Base-by-base conservation (phyloP, 2,888 invertebrate genomes). In the Parapristionchus giblindavisi region DNA sequence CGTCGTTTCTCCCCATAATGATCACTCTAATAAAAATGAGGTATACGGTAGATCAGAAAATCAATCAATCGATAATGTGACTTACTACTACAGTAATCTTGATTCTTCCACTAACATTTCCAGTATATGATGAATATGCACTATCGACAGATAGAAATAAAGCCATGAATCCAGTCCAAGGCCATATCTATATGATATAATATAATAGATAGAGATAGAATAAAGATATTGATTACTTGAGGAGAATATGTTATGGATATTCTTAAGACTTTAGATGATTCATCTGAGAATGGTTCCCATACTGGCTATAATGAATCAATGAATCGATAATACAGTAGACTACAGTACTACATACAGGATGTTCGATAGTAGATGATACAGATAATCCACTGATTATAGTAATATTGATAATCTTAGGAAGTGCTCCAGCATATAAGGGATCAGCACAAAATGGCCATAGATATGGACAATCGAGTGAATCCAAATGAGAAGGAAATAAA, bases 401-500 rank as follows among this genome's bases (percentile, higher is more conserved):
- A 76, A 90, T 93, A 90, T 97, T 98, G 3, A 94, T 93, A 80
- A 97, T 93, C 32, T 93, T 92, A 0, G 96, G 94, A 90, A 94
- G 92, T 52, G 92, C 93, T 77, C 93, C 93, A 88, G 93, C 92
- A 90, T 95, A 97, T 58, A 97, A 89, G 0, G 96, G 95, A 89
- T 97, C 97, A 0, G 95, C 94, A 89, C 96, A 97, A 86, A 96
- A 97, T 0, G 97, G 97, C 96, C 96, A 98, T 95, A 96, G 96
- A 89, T 96, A 98, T 81, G 94, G 95, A 85, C 94, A 94, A 88
- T 96, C 96, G 0, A 94, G 95, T 80, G 96, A 91, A 89, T 97
- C 97, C 81, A 98, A 92, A 89, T 96, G 96, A 82, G 94, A 93
- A 0, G 90, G 92, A 79, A 89, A 88, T 89, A 90, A 92, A 91